Percentiles rank a stretch among this genome's conserved stretches.
Conservation (phyloP, 2,888 invertebrate genomes). For the Amphipyra berbera region DNA sequence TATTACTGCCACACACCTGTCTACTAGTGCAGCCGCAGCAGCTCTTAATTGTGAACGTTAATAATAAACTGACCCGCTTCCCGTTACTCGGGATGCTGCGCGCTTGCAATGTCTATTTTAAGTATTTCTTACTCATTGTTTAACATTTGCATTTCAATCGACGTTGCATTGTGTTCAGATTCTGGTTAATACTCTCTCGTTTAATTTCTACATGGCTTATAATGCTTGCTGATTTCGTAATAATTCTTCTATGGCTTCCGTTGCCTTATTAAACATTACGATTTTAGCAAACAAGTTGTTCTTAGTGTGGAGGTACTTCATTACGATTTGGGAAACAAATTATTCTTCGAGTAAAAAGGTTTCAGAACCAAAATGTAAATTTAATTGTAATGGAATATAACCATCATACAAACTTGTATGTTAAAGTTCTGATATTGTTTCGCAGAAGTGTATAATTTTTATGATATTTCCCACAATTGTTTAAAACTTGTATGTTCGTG, state of each 20-base stretch:
- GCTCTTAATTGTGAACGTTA: slow-evolving; percentile 59
- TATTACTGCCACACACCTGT: slow-evolving; percentile 38
- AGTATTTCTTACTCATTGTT: slow-evolving; percentile 71
- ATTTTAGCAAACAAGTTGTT: no score
- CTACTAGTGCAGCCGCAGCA: slow-evolving; percentile 29
- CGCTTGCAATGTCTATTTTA: slow-evolving; percentile 67
- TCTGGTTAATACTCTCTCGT: slow-evolving; percentile 14
- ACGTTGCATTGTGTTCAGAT: slow-evolving; percentile 29
- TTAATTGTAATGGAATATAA: neutral
- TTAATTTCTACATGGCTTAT: slow-evolving; percentile 1
- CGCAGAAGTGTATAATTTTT: slow-evolving; percentile 15
- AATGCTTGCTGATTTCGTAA: neutral
- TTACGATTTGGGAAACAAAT: no score
- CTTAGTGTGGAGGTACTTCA: no score
- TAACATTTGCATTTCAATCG: slow-evolving; percentile 44
- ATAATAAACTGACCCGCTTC: slow-evolving; percentile 62
- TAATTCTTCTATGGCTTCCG: neutral
- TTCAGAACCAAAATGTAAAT: neutral
- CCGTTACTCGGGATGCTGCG: slow-evolving; percentile 53
- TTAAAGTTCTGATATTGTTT: neutral
- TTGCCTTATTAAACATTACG: neutral
- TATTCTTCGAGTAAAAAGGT: neutral
- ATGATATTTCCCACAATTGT: slow-evolving; percentile 60
- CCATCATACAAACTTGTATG: slow-evolving; percentile 14
- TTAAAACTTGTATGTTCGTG: slow-evolving; percentile 34